Conservation (phyloP, 2,113 vertebrate species). For the Chroicocephalus ridibundus region DNA sequence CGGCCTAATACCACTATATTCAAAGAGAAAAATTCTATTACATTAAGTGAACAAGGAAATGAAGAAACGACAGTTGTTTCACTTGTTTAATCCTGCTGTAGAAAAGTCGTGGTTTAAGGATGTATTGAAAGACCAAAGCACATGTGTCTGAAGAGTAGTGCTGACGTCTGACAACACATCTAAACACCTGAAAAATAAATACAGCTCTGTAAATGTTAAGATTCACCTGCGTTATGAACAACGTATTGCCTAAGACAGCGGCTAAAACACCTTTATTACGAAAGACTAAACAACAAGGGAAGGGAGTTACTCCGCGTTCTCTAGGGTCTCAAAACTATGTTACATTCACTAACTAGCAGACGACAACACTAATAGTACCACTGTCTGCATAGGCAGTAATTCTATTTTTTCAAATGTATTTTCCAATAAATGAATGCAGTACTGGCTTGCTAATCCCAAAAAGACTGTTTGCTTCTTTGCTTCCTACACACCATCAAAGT, state of each 20-base stretch:
- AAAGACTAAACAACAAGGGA: background rate
- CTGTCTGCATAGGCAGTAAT: background rate
- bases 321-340: background rate
- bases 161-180: background rate
- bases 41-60: background rate
- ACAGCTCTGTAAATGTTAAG: background rate
- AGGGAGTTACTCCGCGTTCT: background rate
- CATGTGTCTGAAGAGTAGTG: background rate
- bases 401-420: background rate
- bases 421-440: background rate
- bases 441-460: background rate
- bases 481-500: background rate
- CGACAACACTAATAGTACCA: background rate
- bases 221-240: background rate
- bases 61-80: background rate
- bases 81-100: background rate
- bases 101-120: background rate
- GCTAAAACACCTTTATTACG: background rate
- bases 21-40: background rate
- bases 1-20: background rate
- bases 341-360: background rate
- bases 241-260: background rate
- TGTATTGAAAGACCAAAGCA: background rate
- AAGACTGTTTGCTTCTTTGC: background rate
- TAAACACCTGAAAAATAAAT: background rate